A percentile compares a stretch with the other conserved stretches of the same genome.
These are phyloP conservation scores for Apodemus sylvaticus DNA, from an alignment of 2,113 vertebrate species.

Conservation along the genomic window DNA sequence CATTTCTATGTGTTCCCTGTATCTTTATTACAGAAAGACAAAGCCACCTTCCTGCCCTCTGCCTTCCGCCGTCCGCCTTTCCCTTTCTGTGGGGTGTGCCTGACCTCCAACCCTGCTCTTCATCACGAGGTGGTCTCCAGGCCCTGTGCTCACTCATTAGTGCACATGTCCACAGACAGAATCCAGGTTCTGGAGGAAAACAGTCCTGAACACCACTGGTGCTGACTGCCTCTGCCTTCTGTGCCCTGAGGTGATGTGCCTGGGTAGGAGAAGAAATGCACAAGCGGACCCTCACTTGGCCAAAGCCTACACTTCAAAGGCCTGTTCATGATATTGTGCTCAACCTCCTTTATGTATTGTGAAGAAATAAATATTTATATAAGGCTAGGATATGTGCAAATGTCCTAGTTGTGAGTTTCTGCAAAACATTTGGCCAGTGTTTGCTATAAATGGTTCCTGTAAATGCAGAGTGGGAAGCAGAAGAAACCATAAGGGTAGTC, in stretches of 20 bases:
- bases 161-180: rapidly evolving
- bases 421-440: constrained; percentile 68
- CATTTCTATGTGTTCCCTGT: not conserved
- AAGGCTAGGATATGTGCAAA: not conserved
- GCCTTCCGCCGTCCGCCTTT: not conserved
- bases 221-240: rapidly evolving
- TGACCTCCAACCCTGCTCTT: not conserved
- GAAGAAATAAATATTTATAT: constrained; percentile 62
- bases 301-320: not conserved
- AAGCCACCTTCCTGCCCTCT: not conserved
- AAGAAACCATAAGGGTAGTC: not conserved
- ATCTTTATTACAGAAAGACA: not conserved
- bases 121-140: not conserved
- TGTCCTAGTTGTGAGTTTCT: constrained; percentile 58
- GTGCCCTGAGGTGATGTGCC: rapidly evolving
- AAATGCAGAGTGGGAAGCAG: constrained; percentile 38
- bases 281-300: not conserved
- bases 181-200: not conserved
- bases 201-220: not conserved
- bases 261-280: not conserved
- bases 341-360: not conserved
- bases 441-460: constrained; percentile 59
- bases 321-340: not conserved
- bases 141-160: not conserved
- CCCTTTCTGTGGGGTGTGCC: not conserved